Percentiles rank a stretch among this genome's conserved stretches.
phyloP scores from a whole-genome alignment of 1,140 invertebrate species.

The Condylostylus longicornis region DNA sequence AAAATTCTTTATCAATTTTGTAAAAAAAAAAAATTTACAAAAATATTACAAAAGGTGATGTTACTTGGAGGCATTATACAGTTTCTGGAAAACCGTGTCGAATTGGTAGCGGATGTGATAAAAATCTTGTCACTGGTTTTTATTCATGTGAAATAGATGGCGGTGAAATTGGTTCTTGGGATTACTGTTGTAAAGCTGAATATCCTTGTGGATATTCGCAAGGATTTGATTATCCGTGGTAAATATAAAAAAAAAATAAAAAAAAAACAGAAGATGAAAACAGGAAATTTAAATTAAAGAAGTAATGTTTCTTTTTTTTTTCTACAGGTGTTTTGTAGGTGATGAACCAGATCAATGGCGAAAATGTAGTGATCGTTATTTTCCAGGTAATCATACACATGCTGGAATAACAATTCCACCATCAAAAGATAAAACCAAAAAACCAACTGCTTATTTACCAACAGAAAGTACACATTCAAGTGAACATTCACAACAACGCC shows the following conservation, averaged over 20 bases:
- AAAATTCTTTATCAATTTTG: no score
- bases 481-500: constrained; percentile 24
- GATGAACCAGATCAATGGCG: constrained; percentile 57
- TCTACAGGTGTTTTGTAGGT: constrained; percentile 60
- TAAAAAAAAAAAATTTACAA: no score
- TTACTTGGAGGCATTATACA: constrained; percentile 54
- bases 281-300: constrained; percentile 2
- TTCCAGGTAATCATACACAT: constrained; percentile 34
- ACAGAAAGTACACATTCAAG: constrained; percentile 20
- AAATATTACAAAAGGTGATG: no score
- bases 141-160: constrained; percentile 64
- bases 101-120: constrained; percentile 48
- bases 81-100: constrained; percentile 62
- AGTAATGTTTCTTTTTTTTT: constrained; percentile 1
- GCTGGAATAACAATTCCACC: constrained; percentile 17
- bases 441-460: constrained; percentile 15
- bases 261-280: constrained; percentile 1
- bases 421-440: constrained; percentile 31
- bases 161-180: constrained; percentile 51
- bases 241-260: constrained; percentile 14
- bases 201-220: constrained; percentile 67
- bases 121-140: constrained; percentile 54
- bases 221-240: constrained; percentile 63
- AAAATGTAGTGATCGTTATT: constrained; percentile 66
- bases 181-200: constrained; percentile 64